Percentiles rank a stretch among this genome's conserved stretches.
Evolutionary conservation across 2,888 invertebrate species (phyloP).

Genomic region (Xylocampa areola): DNA sequence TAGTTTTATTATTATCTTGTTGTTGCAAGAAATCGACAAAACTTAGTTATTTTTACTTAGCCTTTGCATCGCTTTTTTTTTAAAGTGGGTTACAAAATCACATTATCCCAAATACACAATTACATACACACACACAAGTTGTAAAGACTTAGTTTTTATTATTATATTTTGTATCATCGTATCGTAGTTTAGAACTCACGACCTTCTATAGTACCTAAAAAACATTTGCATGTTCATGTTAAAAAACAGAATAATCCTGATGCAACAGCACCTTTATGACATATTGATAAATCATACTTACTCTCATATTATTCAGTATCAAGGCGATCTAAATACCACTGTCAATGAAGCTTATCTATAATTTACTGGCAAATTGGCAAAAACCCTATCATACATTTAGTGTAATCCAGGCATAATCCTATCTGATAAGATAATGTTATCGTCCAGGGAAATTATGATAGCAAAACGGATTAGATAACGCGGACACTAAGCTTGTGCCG

Average conservation of each 20-base stretch:
- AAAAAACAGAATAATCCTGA: slow-evolving; percentile 31
- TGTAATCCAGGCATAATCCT: slow-evolving; percentile 27
- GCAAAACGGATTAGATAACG: slow-evolving; percentile 47
- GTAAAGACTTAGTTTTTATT: too few relatives aligned
- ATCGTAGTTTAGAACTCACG: too few relatives aligned
- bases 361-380: slow-evolving; percentile 3
- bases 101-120: too few relatives aligned
- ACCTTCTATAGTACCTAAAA: too few relatives aligned
- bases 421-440: slow-evolving; percentile 40
- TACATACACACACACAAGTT: too few relatives aligned
- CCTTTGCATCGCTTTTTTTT: too few relatives aligned
- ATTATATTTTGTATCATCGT: too few relatives aligned
- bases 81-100: too few relatives aligned
- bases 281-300: neutral
- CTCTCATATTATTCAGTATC: slow-evolving; percentile 39
- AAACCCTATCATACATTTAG: slow-evolving; percentile 12
- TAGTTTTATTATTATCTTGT: too few relatives aligned
- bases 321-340: slow-evolving; percentile 12
- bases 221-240: neutral
- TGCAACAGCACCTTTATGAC: slow-evolving; percentile 2
- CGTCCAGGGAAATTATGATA: slow-evolving; percentile 38
- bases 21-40: too few relatives aligned
- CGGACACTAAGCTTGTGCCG: neutral
- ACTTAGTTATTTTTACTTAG: too few relatives aligned
- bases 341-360: slow-evolving; percentile 37